phyloP scores from a whole-genome alignment of 2,113 vertebrate genomes.

The Rhagologus leucostigma region DNA sequence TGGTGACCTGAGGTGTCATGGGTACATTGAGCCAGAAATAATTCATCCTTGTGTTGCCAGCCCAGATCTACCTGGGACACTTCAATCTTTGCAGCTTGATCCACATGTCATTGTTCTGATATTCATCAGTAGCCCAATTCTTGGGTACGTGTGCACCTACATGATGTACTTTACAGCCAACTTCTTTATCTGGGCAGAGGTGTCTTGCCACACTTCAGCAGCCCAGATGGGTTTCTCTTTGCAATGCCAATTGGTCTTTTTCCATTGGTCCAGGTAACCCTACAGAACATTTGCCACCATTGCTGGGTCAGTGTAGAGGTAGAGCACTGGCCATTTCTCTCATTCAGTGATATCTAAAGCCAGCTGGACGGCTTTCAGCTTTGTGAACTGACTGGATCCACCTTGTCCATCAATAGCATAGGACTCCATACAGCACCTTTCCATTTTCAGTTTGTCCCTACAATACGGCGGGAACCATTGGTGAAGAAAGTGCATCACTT shows the following conservation, averaged over 20 bases:
- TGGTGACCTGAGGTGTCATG: too few relatives aligned
- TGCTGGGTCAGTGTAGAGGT: background rate
- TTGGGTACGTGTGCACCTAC: background rate
- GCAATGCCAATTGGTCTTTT: background rate
- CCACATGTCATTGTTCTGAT: background rate
- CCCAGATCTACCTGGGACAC: background rate
- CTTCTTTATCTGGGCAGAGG: background rate
- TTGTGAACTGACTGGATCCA: background rate
- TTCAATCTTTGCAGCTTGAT: fast-evolving
- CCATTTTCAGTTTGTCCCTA: background rate
- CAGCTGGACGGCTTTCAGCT: background rate
- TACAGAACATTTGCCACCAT: background rate
- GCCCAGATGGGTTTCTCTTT: background rate
- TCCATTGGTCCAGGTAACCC: too few relatives aligned
- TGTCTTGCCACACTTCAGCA: background rate
- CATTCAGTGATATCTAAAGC: background rate
- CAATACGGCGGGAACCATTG: background rate
- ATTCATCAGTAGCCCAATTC: fast-evolving
- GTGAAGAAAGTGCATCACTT: fast-evolving
- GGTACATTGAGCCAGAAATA: background rate
- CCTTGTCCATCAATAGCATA: background rate
- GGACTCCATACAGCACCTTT: background rate
- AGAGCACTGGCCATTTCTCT: background rate
- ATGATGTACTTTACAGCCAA: background rate
- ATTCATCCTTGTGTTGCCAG: background rate